These are phyloP conservation scores for Hofmannophila pseudospretella DNA, from an alignment of 2,888 invertebrate species.

Conservation along the genomic window DNA sequence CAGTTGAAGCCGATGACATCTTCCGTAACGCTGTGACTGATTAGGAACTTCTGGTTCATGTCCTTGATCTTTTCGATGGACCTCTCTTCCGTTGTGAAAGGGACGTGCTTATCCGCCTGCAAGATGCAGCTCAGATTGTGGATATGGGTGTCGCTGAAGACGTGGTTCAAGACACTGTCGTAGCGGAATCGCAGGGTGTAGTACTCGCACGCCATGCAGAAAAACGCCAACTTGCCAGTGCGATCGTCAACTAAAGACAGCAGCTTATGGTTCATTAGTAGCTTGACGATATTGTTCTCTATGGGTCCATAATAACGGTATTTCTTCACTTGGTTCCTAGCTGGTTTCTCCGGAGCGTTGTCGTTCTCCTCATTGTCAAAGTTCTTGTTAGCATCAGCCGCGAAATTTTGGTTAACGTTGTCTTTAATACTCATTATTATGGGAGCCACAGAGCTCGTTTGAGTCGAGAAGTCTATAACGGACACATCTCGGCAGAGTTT, in stretches of 20 bases:
- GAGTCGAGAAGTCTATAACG: conserved; percentile 50
- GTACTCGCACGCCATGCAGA: conserved; percentile 69
- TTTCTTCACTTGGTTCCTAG: conserved; percentile 57
- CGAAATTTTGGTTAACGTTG: conserved; percentile 68
- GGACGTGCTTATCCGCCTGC: conserved; percentile 56
- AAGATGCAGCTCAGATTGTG: conserved; percentile 61
- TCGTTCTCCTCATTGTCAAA: conserved; percentile 64
- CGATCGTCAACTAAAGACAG: conserved; percentile 62
- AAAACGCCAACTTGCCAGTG: conserved; percentile 67
- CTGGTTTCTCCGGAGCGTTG: conserved; percentile 46
- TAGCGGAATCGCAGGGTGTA: conserved; percentile 67
- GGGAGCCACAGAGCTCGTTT: conserved; percentile 63
- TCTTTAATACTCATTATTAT: conserved; percentile 73
- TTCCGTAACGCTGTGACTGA: conserved; percentile 41
- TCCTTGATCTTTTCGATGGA: conserved; percentile 55
- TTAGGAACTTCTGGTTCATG: conserved; percentile 56
- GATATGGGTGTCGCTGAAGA: conserved; percentile 64
- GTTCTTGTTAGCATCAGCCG: conserved; percentile 60
- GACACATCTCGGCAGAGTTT: conserved; percentile 51
- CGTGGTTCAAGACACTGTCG: conserved; percentile 65
- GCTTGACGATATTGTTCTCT: conserved; percentile 52
- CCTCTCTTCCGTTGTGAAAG: conserved; percentile 44
- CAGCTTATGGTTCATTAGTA: conserved; percentile 57
- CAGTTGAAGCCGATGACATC: conserved; percentile 40
- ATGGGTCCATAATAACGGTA: conserved; percentile 69